These are phyloP conservation scores for Chlorops oryzae DNA, from an alignment of 1,140 invertebrate genomes.

Conservation along the genomic window DNA sequence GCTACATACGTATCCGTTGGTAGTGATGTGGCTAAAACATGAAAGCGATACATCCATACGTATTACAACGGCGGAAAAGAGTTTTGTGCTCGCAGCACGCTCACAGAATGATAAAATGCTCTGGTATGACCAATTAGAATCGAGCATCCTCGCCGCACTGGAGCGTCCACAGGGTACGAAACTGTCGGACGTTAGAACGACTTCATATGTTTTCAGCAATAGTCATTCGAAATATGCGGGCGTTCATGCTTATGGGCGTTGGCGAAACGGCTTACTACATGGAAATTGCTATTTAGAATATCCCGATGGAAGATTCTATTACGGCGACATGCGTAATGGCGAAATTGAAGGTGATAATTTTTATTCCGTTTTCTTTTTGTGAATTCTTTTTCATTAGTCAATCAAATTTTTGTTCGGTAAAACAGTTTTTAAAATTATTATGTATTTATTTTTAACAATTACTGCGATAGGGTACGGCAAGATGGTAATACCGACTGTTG, in stretches of 20 bases:
- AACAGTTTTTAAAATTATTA: background rate
- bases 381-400: too few relatives aligned
- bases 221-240: constrained; percentile 68
- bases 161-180: constrained; percentile 53
- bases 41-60: constrained; percentile 50
- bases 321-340: constrained; percentile 71
- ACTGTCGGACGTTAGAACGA: constrained; percentile 64
- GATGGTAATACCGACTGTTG: constrained; percentile 47
- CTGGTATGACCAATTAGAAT: constrained; percentile 68
- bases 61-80: constrained; percentile 73
- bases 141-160: constrained; percentile 56
- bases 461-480: constrained; percentile 33
- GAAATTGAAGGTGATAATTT: constrained; percentile 58
- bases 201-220: constrained; percentile 63
- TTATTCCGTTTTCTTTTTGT: too few relatives aligned
- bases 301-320: constrained; percentile 71
- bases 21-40: constrained; percentile 73
- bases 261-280: constrained; percentile 75
- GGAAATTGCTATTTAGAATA: constrained; percentile 75
- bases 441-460: background rate
- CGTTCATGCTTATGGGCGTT: constrained; percentile 69
- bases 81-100: constrained; percentile 59
- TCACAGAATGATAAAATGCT: constrained; percentile 66
- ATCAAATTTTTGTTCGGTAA: background rate
- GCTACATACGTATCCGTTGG: constrained; percentile 59